Evolutionary conservation across 2,888 invertebrate species (phyloP), one percentile per base, ranked within the genome.

Genomic region (Standfussiana lucernea): DNA sequence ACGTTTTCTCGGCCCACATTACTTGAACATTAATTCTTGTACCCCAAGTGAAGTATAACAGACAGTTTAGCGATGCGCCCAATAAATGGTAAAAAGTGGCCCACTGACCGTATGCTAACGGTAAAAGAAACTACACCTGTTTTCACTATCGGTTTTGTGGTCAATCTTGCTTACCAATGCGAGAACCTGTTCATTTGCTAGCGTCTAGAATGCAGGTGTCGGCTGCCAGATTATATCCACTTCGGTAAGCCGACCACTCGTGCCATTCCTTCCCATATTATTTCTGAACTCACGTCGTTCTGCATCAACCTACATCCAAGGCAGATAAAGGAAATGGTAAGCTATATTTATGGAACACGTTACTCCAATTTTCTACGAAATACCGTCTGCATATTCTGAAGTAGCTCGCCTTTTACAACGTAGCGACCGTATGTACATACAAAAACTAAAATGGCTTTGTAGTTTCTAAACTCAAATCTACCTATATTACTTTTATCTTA

Each of bases 51-150:
- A 90, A 90, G 90, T 91, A 91, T 92, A 91, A 92, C 92, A 91
- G 91, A 92, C 91, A 89, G 89, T 92, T 90, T 89, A 92, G 89
- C 91, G 91, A 91, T 92, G 92, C 92, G 89, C 92, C 92, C 92
- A 93, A 93, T 94, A 94, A 93, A 93, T 93, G 90, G 92, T 93
- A 94, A 95, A 95, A 96, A 95, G 93, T 96, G 94, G 93, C 94
- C 94, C 94, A 95, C 93, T 94, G 93, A 93, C 95, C 94, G 92
- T 86, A 74, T 75, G 83, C 86, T 95, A 95, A 96, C 95, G 95
- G 95, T 94, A 94, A 86, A 85, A 85, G 84, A 87, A 87, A 90
- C 89, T 86, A 86, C 87, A 84, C 87, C 89, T 87, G 92, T 91
- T 94, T 94, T 94, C 93, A 92, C 92, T 94, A 90, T 91, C 91